Evolutionary conservation across 1,140 invertebrate species (phyloP), one percentile per base, ranked within the genome.

Genomic region (Drosophila nigrodunni): DNA sequence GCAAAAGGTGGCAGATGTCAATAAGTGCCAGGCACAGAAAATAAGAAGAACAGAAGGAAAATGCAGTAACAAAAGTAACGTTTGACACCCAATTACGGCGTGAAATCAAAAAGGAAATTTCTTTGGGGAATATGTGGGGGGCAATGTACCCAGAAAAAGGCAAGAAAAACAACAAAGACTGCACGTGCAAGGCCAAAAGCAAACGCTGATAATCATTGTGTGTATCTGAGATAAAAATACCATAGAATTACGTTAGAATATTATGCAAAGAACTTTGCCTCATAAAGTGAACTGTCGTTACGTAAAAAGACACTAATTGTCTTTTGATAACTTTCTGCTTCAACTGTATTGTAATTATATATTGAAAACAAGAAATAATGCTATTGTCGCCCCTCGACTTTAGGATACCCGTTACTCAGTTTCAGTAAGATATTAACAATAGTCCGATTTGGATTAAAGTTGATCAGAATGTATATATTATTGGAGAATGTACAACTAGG

Each of bases 11-110:
- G 82, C 82, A 87, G 79, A 88, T 87, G 82, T 82, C 82, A 87
- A 82, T 87, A 87, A 82, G 77, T 87, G 83, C 76, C 79, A 82
- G 65, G 74, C 62, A 58, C 55, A 57, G 46, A 82, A 55, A 58
- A 47, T 34, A 35, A 47, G 25, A 9, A 60, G 46, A 37, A 52
- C 60, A 62, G 59, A 81, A 55, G 68, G 78, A 76, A 80, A 82
- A 62, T 58, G 74, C 64, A 68, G 82, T 75, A 85, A 85, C 81
- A 85, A 85, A 74, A 82, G 83, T 82, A 82, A 82, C 78, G 75
- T 82, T 86, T 87, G 82, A 86, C 82, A 86, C 82, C 82, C 82
- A 86, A 86, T 86, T 87, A 88, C 82, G 82, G 82, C 83, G 79
- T 76, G 76, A 87, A 87, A 82, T 87, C 82, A 87, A 87, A 87